A percentile compares a stretch with the other conserved stretches of the same genome.
These are phyloP conservation scores for Spodoptera picta DNA, from an alignment of 2,888 invertebrate genomes.

Conservation along the genomic window DNA sequence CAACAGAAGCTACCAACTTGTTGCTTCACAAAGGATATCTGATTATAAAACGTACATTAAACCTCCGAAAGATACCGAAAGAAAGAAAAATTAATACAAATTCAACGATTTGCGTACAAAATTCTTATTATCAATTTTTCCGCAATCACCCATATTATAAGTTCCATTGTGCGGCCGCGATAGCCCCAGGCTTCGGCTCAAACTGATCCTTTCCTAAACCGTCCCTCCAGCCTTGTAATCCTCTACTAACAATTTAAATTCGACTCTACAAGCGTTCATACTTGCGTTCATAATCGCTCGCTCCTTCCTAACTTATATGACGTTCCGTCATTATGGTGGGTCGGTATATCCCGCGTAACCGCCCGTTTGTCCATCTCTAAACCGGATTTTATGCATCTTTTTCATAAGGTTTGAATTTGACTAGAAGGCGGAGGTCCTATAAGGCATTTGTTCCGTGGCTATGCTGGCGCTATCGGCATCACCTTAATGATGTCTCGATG, in stretches of 20 bases:
- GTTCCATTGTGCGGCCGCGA: conserved; percentile 82
- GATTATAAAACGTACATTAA: conserved; percentile 5
- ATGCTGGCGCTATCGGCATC: conserved; percentile 88
- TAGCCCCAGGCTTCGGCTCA: conserved; percentile 81
- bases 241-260: conserved; percentile 64
- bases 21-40: conserved; percentile 29
- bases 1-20: conserved; percentile 23
- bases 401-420: conserved; percentile 68
- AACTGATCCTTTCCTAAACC: conserved; percentile 82
- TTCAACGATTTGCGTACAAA: conserved; percentile 57
- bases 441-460: conserved; percentile 68
- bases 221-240: conserved; percentile 70
- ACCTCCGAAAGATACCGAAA: conserved; percentile 22
- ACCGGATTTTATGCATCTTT: conserved; percentile 53
- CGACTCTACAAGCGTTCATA: conserved; percentile 69
- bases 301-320: conserved; percentile 78
- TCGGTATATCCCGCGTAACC: conserved; percentile 68
- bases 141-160: conserved; percentile 83
- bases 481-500: conserved; percentile 89
- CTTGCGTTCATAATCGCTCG: conserved; percentile 76
- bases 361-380: conserved; percentile 56
- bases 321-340: conserved; percentile 76
- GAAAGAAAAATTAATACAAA: conserved; percentile 44
- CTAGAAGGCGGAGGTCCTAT: conserved; percentile 55
- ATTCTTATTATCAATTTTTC: conserved; percentile 78